Base-by-base conservation (phyloP, 2,797 vertebrate species). In the Pitangus sulphuratus region DNA sequence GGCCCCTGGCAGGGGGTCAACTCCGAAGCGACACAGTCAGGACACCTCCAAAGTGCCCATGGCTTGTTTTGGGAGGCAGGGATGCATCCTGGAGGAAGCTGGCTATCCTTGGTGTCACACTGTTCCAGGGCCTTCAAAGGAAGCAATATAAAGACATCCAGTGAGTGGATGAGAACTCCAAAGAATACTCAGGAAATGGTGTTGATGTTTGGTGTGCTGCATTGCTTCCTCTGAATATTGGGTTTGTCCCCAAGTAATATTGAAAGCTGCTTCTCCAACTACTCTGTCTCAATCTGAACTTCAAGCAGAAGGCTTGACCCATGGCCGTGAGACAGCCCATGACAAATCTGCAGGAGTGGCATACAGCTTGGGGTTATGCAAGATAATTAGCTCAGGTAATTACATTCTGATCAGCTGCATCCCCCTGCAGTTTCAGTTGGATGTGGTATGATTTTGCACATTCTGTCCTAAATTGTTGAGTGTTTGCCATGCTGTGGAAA, bases 381-480 rank as follows among this genome's bases (percentile, higher is more conserved):
- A 89, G 89, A 88, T 96, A 96, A 96, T 96, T 96, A 96, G 70
- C 44, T 92, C 65, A 93, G 87, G 85, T 95, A 96, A 96, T 97
- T 96, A 90, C 66, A 48, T 95, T 90, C 85, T 64, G 72, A 84
- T 96, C 58, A 54, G 74, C 77, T 93, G 65, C 44, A 70, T 95
- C 39, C 80, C 77, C 83, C 62, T 88, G 89, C 85, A 95, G 94
- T 76, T 95, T 93, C 56, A 62, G 5, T 39, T 93, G 87, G 37
- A 60, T 76, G 62, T 84, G 72, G n/a, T 78, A 25, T 26, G 78
- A 44, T 83, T 96, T 92, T 84, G 57, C 47, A 50, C 60, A 61
- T 65, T 61, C 61, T 93, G 87, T 80, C 89, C 92, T 96, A 92
- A 91, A 86, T 97, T 76, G 54, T 26, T 3, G 9, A 72, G 68